Base-by-base conservation (phyloP, 2,888 invertebrate species). In the Rambutsinella grinnellia region DNA sequence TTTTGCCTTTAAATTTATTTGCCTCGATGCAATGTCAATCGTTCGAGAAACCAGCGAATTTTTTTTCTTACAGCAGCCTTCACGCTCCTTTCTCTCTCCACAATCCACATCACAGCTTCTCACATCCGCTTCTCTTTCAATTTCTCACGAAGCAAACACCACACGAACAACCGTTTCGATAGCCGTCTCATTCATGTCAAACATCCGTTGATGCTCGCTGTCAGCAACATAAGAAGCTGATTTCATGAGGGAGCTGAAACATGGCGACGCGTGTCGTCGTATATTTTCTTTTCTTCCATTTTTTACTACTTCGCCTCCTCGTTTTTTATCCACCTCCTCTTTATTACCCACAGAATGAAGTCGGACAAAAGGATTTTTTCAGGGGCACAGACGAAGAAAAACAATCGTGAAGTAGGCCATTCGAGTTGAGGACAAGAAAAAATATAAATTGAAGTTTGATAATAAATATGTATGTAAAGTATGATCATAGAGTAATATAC, bases 101-200 rank as follows among this genome's bases (percentile, higher is more conserved):
- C 17, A 61, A 23, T n/a, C 51, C 26, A 28, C 36, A 27, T 54
- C 36, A 1, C 28, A 27, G 28, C 27, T 58, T 58, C 26, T 58
- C 8, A 15, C 67, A 51, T 47, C 28, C 27, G 47, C 15, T 58
- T 19, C 6, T 19, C 54, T 27, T 24, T 36, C 27, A n/a, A 57
- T 28, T 46, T 19, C 36, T 8, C 36, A 61, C 56, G 57, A 63
- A 49, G 8, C 65, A 65, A n/a, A n/a, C n/a, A n/a, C n/a, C n/a
- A n/a, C n/a, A n/a, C n/a, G 23, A 49, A 46, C 57, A 71, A 58
- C 56, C 58, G 57, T 71, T 71, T 71, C 71, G 49, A 47, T 63
- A 51, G 63, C 56, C 51, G 65, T 65, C 71, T 63, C 65, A 63
- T 71, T 71, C 71, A 71, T 65, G 71, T 71, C 71, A 71, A 58